Conservation (phyloP, 2,888 invertebrate genomes). For the Drosophila cognata region DNA sequence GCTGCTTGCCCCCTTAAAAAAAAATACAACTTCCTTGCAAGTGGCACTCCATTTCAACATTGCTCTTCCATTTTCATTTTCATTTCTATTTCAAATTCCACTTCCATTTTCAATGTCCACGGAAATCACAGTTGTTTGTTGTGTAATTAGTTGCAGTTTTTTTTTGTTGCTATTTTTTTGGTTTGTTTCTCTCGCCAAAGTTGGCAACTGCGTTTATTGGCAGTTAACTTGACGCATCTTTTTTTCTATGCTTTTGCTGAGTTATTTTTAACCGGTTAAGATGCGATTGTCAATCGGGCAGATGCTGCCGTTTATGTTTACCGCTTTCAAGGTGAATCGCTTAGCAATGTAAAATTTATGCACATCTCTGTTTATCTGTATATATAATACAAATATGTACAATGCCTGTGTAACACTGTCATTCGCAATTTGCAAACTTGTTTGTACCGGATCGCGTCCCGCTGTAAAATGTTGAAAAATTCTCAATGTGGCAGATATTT, state of each 20-base stretch:
- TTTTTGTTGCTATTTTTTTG: not conserved
- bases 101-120: conserved; percentile 36
- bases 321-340: conserved; percentile 67
- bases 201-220: conserved; percentile 28
- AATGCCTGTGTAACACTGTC: conserved; percentile 51
- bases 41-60: conserved; percentile 4
- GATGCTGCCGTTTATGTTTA: conserved; percentile 41
- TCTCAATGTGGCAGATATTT: conserved; percentile 27
- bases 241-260: conserved; percentile 29
- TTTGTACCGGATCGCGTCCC: conserved; percentile 17
- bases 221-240: conserved; percentile 35
- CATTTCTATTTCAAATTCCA: conserved; percentile 17
- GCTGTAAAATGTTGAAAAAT: conserved; percentile 11
- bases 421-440: conserved; percentile 70
- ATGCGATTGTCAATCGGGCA: conserved; percentile 47
- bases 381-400: not conserved
- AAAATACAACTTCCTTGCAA: conserved; percentile 31
- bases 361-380: conserved; percentile 10
- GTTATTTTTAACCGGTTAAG: conserved; percentile 66
- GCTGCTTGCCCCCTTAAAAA: conserved; percentile 4
- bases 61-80: conserved; percentile 5
- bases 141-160: conserved; percentile 50
- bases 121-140: conserved; percentile 37
- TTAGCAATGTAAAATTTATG: conserved; percentile 59
- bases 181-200: conserved; percentile 7